phyloP scores from a whole-genome alignment of 2,113 vertebrate species.

The Poecile atricapillus region DNA sequence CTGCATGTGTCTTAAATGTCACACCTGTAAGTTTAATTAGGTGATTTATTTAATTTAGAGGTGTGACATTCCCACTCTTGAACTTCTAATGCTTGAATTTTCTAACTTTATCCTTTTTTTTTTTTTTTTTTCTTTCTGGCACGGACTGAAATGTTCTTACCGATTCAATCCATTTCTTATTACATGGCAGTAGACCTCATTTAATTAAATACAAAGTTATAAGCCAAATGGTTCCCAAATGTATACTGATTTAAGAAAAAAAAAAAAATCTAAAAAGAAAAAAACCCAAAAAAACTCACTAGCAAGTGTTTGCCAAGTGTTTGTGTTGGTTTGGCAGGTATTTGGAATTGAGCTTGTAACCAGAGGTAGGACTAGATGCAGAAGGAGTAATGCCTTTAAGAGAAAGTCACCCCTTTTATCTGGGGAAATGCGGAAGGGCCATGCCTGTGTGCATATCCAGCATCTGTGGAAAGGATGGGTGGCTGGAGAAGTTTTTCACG shows the following conservation, averaged over 20 bases:
- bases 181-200: conserved; percentile 48
- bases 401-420: background rate
- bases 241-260: background rate
- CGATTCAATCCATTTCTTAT: conserved; percentile 42
- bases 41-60: conserved; percentile 39
- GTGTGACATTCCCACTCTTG: background rate
- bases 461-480: background rate
- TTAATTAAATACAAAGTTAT: conserved; percentile 62
- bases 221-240: conserved; percentile 57
- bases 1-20: background rate
- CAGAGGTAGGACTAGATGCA: background rate
- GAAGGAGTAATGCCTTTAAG: background rate
- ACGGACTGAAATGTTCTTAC: background rate
- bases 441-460: background rate
- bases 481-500: background rate
- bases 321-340: conserved; percentile 51
- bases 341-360: background rate
- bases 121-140: background rate
- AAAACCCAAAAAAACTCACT: background rate
- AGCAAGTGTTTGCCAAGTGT: conserved; percentile 18
- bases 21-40: conserved; percentile 34
- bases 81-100: background rate
- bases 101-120: background rate
- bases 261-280: background rate
- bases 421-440: background rate